A percentile compares a stretch with the other conserved stretches of the same genome.
phyloP scores from a whole-genome alignment of 37 sponge, comb jelly and placozoan species.

The Theonella swinhoei region DNA sequence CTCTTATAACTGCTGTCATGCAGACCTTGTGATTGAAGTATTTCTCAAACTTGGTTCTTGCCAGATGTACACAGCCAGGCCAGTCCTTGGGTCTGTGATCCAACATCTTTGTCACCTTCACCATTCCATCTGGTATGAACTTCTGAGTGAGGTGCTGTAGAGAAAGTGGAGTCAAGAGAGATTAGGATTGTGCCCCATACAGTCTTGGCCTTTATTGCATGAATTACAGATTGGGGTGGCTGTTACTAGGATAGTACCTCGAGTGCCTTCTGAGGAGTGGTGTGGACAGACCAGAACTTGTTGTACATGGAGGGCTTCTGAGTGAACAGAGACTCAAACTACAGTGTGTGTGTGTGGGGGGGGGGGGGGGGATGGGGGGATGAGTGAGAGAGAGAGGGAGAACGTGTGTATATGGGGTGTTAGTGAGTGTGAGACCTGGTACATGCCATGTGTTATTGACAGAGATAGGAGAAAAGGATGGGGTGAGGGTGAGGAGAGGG shows the following conservation, averaged over 20 bases:
- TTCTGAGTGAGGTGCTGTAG: slow-evolving; percentile 2
- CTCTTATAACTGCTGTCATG: background rate
- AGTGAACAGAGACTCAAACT: slow-evolving; percentile 81
- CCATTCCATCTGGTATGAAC: slow-evolving; percentile 56
- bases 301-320: slow-evolving; percentile 84
- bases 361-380: background rate
- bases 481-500: too few relatives aligned
- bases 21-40: slow-evolving; percentile 92
- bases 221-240: too few relatives aligned
- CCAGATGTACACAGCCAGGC: slow-evolving; percentile 67
- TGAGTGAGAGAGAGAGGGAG: background rate
- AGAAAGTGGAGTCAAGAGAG: background rate
- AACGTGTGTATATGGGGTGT: background rate
- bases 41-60: slow-evolving; percentile 89
- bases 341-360: background rate
- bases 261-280: slow-evolving; percentile 39
- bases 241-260: too few relatives aligned
- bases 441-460: background rate
- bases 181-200: too few relatives aligned
- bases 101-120: slow-evolving; percentile 74
- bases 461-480: too few relatives aligned
- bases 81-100: slow-evolving; percentile 39
- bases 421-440: background rate
- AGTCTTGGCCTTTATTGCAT: too few relatives aligned
- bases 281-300: slow-evolving; percentile 83